Evolutionary conservation across 1,140 invertebrate species (phyloP), one percentile per base, ranked within the genome.

Genomic region (Aleiodes sp.): DNA sequence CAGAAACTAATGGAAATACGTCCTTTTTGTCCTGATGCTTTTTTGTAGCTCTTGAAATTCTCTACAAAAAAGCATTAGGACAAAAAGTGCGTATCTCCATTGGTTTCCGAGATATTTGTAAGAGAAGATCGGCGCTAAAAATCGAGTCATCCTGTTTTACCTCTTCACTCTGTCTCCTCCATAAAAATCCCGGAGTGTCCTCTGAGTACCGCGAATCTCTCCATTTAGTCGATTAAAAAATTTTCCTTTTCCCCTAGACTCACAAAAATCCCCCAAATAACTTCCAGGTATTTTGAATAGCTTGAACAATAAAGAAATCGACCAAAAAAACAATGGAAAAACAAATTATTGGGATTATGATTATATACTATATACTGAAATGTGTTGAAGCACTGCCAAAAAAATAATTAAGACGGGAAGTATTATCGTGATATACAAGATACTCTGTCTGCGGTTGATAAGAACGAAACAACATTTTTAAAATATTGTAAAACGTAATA

Each of bases 371-470:
- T 9, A 16, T 16, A 16, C 21, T 52, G 39, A 16, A 6, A 43
- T 16, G 2, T 16, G 39, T 43, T 43, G 39, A 29, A 57, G 26
- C 52, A 35, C 35, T 26, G 61, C 35, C 33, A 39, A 39, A 52
- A 52, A 46, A 46, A 46, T 19, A 19, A 46, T 16, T n/a, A 16
- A 16, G 46, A 52, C 46, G 57, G 35, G 33, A 43, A 63, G 19
- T 26, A 37, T 37, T 37, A 28, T 37, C 28, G 62, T 64, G 62
- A 37, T 62, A 37, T 19, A 39, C 12, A n/a, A 52, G 46, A 52
- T 52, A 77, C 72, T 81, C 74, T 78, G 75, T 81, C 78, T 61
- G 37, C 67, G 72, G 39, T 52, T 68, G 65, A 71, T 63, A 73
- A 39, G 35, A 70, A 68, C 21, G 70, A 75, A 76, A 63, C 41